A percentile compares a stretch with the other conserved stretches of the same genome.
phyloP scores from a whole-genome alignment of 1,140 invertebrate genomes.

The Eupristina koningsbergeri region DNA sequence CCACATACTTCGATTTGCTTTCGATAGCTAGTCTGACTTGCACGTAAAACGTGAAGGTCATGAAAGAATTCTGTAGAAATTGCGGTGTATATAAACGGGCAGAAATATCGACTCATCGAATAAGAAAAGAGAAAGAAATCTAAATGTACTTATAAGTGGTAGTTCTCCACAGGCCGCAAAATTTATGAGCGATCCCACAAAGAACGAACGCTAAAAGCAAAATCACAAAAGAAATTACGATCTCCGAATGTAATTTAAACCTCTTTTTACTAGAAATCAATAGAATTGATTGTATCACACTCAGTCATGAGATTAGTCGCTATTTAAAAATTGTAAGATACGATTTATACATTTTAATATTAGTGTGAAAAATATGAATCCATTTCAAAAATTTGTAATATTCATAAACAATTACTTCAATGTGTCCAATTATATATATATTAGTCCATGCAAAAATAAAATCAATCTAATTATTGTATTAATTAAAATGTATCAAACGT shows the following conservation, averaged over 20 bases:
- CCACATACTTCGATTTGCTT: background rate
- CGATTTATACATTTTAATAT: too few relatives aligned
- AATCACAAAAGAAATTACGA: background rate
- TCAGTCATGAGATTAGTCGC: background rate
- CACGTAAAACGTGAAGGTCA: background rate
- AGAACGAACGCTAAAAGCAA: slow-evolving; percentile 25
- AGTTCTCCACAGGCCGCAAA: slow-evolving; percentile 4
- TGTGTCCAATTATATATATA: too few relatives aligned
- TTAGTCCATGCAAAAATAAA: too few relatives aligned
- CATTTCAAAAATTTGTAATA: background rate
- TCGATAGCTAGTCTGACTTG: background rate
- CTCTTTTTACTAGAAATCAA: background rate
- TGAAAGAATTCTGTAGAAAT: background rate
- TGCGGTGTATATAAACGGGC: background rate
- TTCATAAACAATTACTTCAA: too few relatives aligned
- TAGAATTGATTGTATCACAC: background rate
- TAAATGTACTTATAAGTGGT: slow-evolving; percentile 28
- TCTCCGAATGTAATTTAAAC: background rate
- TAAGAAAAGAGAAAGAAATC: background rate
- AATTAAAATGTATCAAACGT: too few relatives aligned
- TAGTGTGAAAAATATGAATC: too few relatives aligned
- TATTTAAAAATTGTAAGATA: background rate
- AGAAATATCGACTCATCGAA: slow-evolving; percentile 5
- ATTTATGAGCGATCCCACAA: slow-evolving; percentile 45
- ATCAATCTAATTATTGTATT: too few relatives aligned